A percentile compares a stretch with the other conserved stretches of the same genome.
These are phyloP conservation scores for Nasua narica DNA, from an alignment of 2,797 vertebrate species.

Conservation along the genomic window DNA sequence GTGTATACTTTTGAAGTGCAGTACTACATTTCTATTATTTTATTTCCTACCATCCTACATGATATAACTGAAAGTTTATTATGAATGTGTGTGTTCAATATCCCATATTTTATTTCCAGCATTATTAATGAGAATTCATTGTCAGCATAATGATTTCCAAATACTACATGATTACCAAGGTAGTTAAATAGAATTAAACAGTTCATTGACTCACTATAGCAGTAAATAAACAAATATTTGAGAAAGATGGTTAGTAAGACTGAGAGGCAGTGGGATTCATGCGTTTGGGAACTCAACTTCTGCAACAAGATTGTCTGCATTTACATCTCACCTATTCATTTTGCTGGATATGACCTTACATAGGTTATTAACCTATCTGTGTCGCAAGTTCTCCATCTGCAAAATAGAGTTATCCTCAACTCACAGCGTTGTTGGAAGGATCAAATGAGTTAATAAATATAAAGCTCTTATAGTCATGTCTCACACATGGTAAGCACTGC, in stretches of 20 bases:
- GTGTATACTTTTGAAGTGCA: background rate
- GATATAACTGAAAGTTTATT: background rate
- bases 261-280: background rate
- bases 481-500: background rate
- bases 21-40: background rate
- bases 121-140: conserved; percentile 37
- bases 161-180: background rate
- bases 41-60: background rate
- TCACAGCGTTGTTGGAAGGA: background rate
- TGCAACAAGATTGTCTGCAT: background rate
- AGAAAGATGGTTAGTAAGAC: background rate
- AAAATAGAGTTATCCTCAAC: background rate
- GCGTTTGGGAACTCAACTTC: background rate
- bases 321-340: background rate
- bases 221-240: conserved; percentile 14
- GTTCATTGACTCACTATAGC: background rate
- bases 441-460: background rate
- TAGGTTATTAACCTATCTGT: background rate
- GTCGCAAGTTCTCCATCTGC: background rate
- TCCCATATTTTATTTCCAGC: background rate
- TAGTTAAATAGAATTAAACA: conserved; percentile 48
- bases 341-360: background rate
- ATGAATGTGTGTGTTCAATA: background rate
- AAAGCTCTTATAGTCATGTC: background rate
- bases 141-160: conserved; percentile 11